phyloP scores from a whole-genome alignment of 2,888 invertebrate genomes.

The Drosophila robusta region DNA sequence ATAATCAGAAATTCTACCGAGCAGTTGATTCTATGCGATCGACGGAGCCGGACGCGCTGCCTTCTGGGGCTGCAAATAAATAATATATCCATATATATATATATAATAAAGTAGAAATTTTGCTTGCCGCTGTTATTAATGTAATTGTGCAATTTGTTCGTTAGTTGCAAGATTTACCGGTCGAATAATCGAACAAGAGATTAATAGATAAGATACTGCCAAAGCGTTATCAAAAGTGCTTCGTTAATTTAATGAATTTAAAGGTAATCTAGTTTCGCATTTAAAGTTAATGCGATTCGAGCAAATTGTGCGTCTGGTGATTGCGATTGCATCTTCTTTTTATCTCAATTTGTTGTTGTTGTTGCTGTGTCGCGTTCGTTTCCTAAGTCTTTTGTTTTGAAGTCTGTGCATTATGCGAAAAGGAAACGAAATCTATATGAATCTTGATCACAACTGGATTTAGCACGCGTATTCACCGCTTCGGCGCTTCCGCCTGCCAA shows the following conservation, averaged over 20 bases:
- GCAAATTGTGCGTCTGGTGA: background rate
- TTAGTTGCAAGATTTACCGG: conserved; percentile 73
- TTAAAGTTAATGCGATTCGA: background rate
- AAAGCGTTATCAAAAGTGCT: background rate
- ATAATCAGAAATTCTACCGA: conserved; percentile 78
- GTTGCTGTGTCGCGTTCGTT: conserved; percentile 55
- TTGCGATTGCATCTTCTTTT: conserved; percentile 26
- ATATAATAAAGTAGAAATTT: conserved; percentile 4
- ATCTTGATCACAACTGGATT: conserved; percentile 71
- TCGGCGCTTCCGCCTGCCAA: conserved; percentile 62
- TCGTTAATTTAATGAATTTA: background rate
- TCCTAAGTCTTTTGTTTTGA: conserved; percentile 75
- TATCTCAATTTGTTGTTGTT: conserved; percentile 2
- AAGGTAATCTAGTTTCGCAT: conserved; percentile 11
- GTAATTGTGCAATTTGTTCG: conserved; percentile 71
- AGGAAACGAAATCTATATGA: conserved; percentile 59
- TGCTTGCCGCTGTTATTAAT: background rate
- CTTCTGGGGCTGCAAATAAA: conserved; percentile 28
- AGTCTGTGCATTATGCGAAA: conserved; percentile 45
- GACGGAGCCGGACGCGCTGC: conserved; percentile 59
- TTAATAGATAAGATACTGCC: background rate
- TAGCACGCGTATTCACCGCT: conserved; percentile 49
- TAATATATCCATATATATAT: conserved; percentile 6
- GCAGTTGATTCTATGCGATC: conserved; percentile 79
- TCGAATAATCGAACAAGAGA: background rate